Evolutionary conservation across 2,797 vertebrate genomes (phyloP), one percentile per base, ranked within the genome.

Genomic region (Leptatherina wallacei): DNA sequence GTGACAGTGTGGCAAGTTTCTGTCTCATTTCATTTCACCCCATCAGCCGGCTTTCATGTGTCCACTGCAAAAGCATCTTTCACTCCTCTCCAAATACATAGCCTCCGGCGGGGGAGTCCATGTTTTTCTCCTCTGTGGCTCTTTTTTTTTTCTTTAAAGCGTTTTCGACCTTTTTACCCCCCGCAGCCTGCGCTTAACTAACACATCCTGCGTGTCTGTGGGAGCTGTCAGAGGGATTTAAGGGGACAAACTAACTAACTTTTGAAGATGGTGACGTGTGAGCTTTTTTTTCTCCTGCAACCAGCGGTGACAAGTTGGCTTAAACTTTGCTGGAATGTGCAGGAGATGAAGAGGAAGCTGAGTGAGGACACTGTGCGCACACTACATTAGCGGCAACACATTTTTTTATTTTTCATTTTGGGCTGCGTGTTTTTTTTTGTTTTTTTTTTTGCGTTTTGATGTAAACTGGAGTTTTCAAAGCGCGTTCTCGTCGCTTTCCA

Each of bases 321-420:
- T 87, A 70, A 94, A 94, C 84, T 90, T 90, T 85, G 69, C 66
- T 51, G 65, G 83, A 78, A 76, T 84, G 71, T 56, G 68, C 74
- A 40, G 61, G 61, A 68, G 59, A 68, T 29, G 67, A 75, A 6
- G 76, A 77, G 71, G 73, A 76, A 81, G 78, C 56, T 68, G 35
- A 66, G 59, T 29, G 61, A 44, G 36, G 42, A 58, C 18, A 52
- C 4, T 18, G 51, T 44, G 54, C 36, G 44, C 35, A 27, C 38
- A 18, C 58, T 27, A 54, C 68, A 49, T 44, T 30, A 40, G 40
- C 68, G 60, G 36, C 18, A 33, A 3, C 8, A 20, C 18, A 20
- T 33, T 32, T 33, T 20, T 12, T n/a, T n/a, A n/a, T n/a, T n/a
- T 20, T 44, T 6, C 18, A 16, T 18, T 10, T 32, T 12, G 7